Percentiles rank a stretch among this genome's conserved stretches.
Conservation (phyloP, 1,140 invertebrate genomes). For the Drosophila sucinea region DNA sequence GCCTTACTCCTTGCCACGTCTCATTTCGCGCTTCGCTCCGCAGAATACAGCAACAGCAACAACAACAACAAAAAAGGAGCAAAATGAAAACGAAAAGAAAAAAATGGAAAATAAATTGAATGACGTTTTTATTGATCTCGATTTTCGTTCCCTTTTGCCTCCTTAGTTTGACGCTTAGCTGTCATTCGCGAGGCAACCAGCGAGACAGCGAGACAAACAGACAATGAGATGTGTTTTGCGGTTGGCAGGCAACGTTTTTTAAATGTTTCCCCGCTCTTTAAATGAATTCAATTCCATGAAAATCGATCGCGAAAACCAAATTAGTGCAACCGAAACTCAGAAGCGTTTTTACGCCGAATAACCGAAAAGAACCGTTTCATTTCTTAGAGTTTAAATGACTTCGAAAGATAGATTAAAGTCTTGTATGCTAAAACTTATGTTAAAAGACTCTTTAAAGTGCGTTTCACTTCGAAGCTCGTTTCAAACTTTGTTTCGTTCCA, state of each 20-base stretch:
- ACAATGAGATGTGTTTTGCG: background rate
- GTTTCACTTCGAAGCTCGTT: too few species aligned
- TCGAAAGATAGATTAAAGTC: too few species aligned
- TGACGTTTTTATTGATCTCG: conserved; percentile 81
- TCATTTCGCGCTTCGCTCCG: conserved; percentile 55
- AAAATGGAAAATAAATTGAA: conserved; percentile 82
- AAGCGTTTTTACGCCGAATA: too few species aligned
- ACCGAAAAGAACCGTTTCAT: too few species aligned
- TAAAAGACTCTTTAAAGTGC: too few species aligned
- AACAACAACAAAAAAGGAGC: background rate
- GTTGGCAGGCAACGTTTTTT: conserved; percentile 8
- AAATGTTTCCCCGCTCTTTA: background rate
- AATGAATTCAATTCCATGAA: background rate
- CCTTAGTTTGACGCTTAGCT: conserved; percentile 71
- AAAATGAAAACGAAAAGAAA: background rate
- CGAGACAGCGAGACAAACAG: conserved; percentile 10
- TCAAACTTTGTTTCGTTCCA: too few species aligned
- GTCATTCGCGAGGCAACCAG: conserved; percentile 40
- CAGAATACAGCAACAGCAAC: background rate
- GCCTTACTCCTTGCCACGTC: conserved; percentile 39
- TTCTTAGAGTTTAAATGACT: too few species aligned
- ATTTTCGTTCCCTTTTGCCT: conserved; percentile 56
- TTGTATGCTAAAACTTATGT: too few species aligned
- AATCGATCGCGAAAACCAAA: background rate
- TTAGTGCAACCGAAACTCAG: too few species aligned